Evolutionary conservation across 2,888 invertebrate species (phyloP), one percentile per base, ranked within the genome.

Genomic region (Phalera bucephala): DNA sequence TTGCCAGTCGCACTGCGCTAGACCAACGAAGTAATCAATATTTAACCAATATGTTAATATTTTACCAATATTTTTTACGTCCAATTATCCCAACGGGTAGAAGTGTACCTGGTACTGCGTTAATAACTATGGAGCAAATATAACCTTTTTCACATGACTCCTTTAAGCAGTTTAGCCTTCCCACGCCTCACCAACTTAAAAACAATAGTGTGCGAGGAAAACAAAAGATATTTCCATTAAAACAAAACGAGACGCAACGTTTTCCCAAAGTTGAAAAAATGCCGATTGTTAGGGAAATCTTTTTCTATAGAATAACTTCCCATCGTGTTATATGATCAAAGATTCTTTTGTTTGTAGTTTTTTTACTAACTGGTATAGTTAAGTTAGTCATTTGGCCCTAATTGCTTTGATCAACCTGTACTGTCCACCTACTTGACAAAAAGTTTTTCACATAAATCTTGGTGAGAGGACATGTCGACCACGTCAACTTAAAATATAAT

Each of bases 251-350:
- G 46, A 47, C 48, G 45, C 43, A 31, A 29, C 12, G 45, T 56
- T 66, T 76, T 73, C 72, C 61, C 69, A 68, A 58, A 40, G 52
- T 31, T 49, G 56, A 70, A 75, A 77, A 78, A 69, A 58, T 36
- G 12, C 36, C 40, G 36, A 72, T 69, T 74, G 74, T 70, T 45
- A 47, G 53, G 60, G 51, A 68, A 70, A 56, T 38, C 44, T 58
- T 59, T 67, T 68, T 59, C 53, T 62, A 52, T 60, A 47, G 21
- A 38, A 12, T 39, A 45, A 62, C 68, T 64, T 64, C 59, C 41
- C 55, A 51, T 51, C 55, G 54, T 49, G 1, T 32, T 23, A 17
- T 13, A 29, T 17, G 17, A 45, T 33, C 37, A 33, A 31, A 45
- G 12, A 49, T 50, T 54, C 53, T 36, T 56, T 64, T 67, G 65